Base-by-base conservation (phyloP, 92 coral and sea anemone species). In the Ricordea florida region DNA sequence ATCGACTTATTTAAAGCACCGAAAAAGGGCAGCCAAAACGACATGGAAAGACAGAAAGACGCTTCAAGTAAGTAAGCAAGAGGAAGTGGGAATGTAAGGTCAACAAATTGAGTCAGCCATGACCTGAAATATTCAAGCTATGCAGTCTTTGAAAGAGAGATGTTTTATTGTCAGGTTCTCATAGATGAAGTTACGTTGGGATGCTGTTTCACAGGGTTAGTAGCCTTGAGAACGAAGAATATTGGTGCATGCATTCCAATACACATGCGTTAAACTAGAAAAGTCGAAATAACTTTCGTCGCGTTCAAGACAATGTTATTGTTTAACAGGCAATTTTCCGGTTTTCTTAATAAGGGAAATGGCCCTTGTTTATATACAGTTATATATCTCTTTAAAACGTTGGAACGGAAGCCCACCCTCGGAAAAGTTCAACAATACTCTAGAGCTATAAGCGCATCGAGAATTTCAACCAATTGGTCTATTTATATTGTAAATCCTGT, bases 1-100 rank as follows among this genome's bases (percentile, higher is more conserved):
- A 47, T 90, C 5, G 84, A 75, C 18, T 51, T 52, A 36, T 70
- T 70, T 42, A 70, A 70, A 70, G 51, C 30, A 18, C 77, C 53
- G 20, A 55, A 53, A 28, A 70, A 70, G 41, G 18, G 52, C 53
- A 70, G 55, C 20, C 55, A 41, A 26, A 34, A 50, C 5, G 77
- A 70, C 1, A 65, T 29, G 32, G 77, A 70, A 9, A 53, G 41
- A 17, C 51, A 20, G 29, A 70, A 38, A 10, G 77, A 70, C 18
- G 20, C 37, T 5, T 2, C 42, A 38, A 70, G 77, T 70, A 41
- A 55, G 77, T 55, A 13, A 55, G 7, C 36, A 36, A 35, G 5
- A 13, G 31, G 16, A 33, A 17, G 0, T 11, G 2, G 13, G 1
- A 22, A n/a, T 18, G n/a, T n/a, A n/a, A n/a, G n/a, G n/a, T n/a